These are phyloP conservation scores for Ophioderma brevispina DNA, from an alignment of 35 echinoderm and acorn worm genomes.

Conservation along the genomic window DNA sequence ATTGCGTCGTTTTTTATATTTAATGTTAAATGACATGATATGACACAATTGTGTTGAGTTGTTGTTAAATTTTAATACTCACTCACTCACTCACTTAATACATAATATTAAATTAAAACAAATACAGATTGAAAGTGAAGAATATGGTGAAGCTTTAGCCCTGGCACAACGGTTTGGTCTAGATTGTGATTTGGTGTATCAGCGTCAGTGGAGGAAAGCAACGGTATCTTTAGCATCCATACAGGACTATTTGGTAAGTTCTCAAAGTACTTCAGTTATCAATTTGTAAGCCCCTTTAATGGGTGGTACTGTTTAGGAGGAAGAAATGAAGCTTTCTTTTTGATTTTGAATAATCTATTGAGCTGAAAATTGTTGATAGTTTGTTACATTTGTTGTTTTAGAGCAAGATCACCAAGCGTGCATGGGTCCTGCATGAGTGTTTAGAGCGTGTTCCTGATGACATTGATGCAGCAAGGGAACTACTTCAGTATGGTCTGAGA, in stretches of 20 bases:
- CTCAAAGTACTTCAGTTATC: too few relatives aligned
- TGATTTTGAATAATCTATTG: too few relatives aligned
- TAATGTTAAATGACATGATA: too few relatives aligned
- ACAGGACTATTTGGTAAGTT: conserved; percentile 92
- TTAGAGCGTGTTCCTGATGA: conserved; percentile 94
- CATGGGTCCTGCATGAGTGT: conserved; percentile 96
- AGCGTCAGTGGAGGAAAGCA: conserved; percentile 92
- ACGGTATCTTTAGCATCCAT: conserved; percentile 88
- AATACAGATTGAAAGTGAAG: conserved; percentile 85
- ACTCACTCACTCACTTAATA: too few relatives aligned
- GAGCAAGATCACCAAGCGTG: conserved; percentile 97
- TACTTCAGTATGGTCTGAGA: conserved; percentile 83
- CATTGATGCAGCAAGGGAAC: conserved; percentile 93
- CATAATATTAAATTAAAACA: too few relatives aligned
- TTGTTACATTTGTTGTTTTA: conserved; percentile 16
- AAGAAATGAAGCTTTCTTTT: too few relatives aligned
- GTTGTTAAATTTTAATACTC: too few relatives aligned
- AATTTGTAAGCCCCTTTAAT: too few relatives aligned
- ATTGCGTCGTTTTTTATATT: too few relatives aligned
- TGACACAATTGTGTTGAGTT: too few relatives aligned
- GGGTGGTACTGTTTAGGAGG: too few relatives aligned
- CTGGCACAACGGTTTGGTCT: conserved; percentile 77
- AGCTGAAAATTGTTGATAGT: background rate
- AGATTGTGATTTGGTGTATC: conserved; percentile 92
- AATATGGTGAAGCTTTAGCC: conserved; percentile 86